Base-by-base conservation (phyloP, 2,797 vertebrate species). In the Selene dorsalis region DNA sequence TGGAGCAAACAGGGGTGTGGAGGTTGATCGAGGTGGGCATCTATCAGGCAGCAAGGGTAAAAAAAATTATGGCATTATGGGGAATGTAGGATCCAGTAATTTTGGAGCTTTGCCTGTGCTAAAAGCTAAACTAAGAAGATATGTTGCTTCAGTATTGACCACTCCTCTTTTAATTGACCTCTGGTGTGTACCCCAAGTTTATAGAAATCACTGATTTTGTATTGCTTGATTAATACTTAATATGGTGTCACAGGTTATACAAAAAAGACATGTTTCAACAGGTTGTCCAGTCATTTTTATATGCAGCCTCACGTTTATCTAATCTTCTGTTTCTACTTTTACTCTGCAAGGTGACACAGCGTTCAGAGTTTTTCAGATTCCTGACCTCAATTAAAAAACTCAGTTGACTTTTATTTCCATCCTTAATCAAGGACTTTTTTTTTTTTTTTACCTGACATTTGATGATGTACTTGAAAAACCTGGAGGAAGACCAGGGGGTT, bases 371-470 rank as follows among this genome's bases (percentile, higher is more conserved):
- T 68, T 64, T 73, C 4, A 32, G 22, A 65, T 53, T 60, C 16
- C 26, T 57, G 20, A 73, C 39, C 32, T 69, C 35, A 75, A 13
- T 75, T 47, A 58, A 39, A n/a, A 32, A 66, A 28, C n/a, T 13
- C 20, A 35, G 13, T 30, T 35, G 11, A 0, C 28, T 59, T 55
- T 56, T 28, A 55, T 52, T 32, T 4, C 12, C 12, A 47, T 64
- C 45, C 39, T 69, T 14, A 59, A 39, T 73, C 52, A 69, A 22
- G 0, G 11, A 35, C n/a, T 28, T 32, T 66, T 41, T 74, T 64
- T 64, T 35, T 41, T 66, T 41, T 74, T 64, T n/a, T 64, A 43
- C 9, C 28, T 73, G 18, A 30, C n/a, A 61, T 55, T 58, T 53
- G 28, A 32, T 39, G n/a, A 17, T 41, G 43, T 10, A 41, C 35